Base-by-base conservation (phyloP, 2,113 vertebrate genomes). In the Scopus umbretta region DNA sequence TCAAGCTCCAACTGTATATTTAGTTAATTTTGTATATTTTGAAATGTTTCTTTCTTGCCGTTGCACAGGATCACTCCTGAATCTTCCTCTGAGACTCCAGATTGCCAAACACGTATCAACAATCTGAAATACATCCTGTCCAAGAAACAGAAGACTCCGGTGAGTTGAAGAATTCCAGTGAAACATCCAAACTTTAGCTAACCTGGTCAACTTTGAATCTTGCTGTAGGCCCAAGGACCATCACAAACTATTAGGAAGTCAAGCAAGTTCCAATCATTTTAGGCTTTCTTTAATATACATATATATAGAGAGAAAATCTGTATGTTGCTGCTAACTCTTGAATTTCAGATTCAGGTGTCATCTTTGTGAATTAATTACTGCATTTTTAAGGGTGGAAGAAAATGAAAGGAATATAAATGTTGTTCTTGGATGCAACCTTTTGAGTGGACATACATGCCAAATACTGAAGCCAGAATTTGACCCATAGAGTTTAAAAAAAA, bases 121-220 rank as follows among this genome's bases (percentile, higher is more conserved):
- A 18, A 40, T 20, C 70, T 89, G 80, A 96, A 92, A 42, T 7
- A 14, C 65, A 65, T 62, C 58, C 52, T 90, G 72, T 76, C 62
- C 42, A 94, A 94, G 91, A 95, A 94, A 82, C 58, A 16, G 43
- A 96, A 91, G 65, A 52, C 78, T 13, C 66, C 19, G 91, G 97
- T 98, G 79, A 96, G 97, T 96, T 83, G 43, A 26, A 21, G 47
- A 85, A 36, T 58, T 79, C 53, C 95, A 55, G 58, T 27, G 26
- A 50, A 73, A 62, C 26, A 36, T 52, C 66, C 26, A 36, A 21
- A 59, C 15, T 25, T 65, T 34, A 56, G 47, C 52, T 11, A 16
- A 72, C 20, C 12, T 55, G 29, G 52, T 50, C 75, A 72, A 22
- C 38, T 43, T 27, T 36, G 71, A 67, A 13, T 27, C 88, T 45